phyloP scores from a whole-genome alignment of 2,888 invertebrate species.

The Cynaeus angustus region DNA sequence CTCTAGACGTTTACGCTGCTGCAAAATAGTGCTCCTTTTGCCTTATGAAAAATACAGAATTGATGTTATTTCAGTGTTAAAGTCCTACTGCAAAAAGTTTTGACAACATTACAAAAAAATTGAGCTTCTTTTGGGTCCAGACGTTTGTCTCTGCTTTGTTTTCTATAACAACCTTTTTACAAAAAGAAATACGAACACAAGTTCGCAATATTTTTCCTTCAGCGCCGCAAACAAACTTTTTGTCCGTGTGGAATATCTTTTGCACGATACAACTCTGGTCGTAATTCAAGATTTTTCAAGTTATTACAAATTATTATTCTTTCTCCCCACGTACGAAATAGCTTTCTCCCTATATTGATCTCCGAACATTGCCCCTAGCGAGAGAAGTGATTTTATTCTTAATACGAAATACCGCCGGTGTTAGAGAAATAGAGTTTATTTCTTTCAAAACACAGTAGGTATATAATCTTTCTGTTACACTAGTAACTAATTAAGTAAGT shows the following conservation, averaged over 20 bases:
- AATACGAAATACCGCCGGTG: constrained; percentile 17
- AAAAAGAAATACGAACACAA: not conserved
- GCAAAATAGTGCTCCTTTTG: too few relatives aligned
- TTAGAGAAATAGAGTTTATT: constrained; percentile 10
- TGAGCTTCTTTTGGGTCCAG: too few relatives aligned
- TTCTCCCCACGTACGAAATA: constrained; percentile 38
- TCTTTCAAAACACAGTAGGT: constrained; percentile 4
- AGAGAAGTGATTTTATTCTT: constrained; percentile 33
- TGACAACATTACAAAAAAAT: too few relatives aligned
- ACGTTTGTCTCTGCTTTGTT: too few relatives aligned
- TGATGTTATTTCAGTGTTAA: too few relatives aligned
- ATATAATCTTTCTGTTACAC: constrained; percentile 6
- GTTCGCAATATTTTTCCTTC: not conserved
- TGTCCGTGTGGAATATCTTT: constrained; percentile 25
- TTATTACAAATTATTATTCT: constrained; percentile 43
- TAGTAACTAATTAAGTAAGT: too few relatives aligned
- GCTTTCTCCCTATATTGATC: constrained; percentile 32
- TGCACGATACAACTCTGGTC: constrained; percentile 20
- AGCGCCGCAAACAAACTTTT: constrained; percentile 19
- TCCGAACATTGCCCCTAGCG: constrained; percentile 22
- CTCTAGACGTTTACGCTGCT: too few relatives aligned
- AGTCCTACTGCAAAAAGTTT: too few relatives aligned
- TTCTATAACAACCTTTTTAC: not conserved
- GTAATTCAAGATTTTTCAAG: constrained; percentile 37
- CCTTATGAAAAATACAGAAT: too few relatives aligned